phyloP scores from a whole-genome alignment of 2,888 invertebrate species.

The Spilosoma lubricipeda region DNA sequence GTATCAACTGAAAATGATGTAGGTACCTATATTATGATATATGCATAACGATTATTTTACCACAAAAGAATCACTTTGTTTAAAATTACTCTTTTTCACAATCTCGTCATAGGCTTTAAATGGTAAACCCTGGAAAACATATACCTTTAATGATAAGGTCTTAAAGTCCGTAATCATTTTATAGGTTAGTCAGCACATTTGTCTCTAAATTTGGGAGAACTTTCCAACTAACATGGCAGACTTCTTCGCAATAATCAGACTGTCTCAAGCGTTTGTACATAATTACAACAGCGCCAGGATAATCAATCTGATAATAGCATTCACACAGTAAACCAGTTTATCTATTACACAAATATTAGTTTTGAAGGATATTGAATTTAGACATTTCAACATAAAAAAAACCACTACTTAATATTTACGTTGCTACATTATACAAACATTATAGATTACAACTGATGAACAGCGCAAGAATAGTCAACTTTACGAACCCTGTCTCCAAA shows the following conservation, averaged over 20 bases:
- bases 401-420: neutral
- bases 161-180: no score
- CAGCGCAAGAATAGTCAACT: no score
- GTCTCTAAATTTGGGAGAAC: neutral
- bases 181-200: neutral
- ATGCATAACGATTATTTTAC: no score
- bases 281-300: neutral
- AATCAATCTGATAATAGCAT: neutral
- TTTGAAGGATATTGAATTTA: neutral
- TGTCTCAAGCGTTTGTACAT: neutral
- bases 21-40: no score
- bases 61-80: no score
- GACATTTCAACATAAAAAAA: neutral
- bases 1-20: no score
- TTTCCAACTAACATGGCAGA: neutral
- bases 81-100: no score
- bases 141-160: no score
- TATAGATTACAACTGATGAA: neutral
- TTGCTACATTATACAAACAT: neutral
- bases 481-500: no score
- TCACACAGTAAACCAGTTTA: constrained; percentile 1
- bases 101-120: no score
- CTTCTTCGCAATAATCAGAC: neutral
- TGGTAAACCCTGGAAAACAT: no score
- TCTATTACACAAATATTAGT: constrained; percentile 7